These are phyloP conservation scores for Eulemur rufifrons DNA, from an alignment of 2,113 vertebrate genomes.

Conservation along the genomic window DNA sequence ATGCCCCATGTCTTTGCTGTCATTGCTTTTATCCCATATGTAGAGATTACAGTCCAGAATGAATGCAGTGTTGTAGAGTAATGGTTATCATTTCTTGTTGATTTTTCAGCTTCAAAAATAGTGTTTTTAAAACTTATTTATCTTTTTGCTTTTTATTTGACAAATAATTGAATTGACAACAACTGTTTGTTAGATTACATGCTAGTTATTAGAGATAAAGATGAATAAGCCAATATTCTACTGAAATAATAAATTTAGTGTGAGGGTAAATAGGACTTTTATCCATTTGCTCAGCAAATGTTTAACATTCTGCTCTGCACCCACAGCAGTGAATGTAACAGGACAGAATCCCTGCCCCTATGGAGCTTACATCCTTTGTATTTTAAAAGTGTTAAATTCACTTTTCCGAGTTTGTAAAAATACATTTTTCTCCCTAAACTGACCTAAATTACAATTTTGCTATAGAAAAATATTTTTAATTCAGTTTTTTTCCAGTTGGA, in stretches of 20 bases:
- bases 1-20: neutral
- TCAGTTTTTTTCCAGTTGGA: neutral
- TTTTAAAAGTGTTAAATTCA: constrained; percentile 43
- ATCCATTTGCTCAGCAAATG: constrained; percentile 19
- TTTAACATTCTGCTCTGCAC: constrained; percentile 28
- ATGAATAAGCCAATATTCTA: constrained; percentile 10
- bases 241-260: constrained; percentile 25
- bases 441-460: neutral
- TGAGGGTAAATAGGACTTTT: constrained; percentile 40
- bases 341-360: neutral
- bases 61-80: neutral
- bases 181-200: constrained; percentile 42
- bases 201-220: constrained; percentile 8
- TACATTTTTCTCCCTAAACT: neutral
- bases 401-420: constrained; percentile 39
- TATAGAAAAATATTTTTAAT: constrained; percentile 22
- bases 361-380: neutral
- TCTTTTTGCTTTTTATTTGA: constrained; percentile 20
- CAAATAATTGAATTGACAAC: constrained; percentile 14
- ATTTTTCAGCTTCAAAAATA: constrained; percentile 38
- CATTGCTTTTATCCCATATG: constrained; percentile 6
- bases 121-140: neutral
- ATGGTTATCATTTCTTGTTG: constrained; percentile 14
- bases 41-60: constrained; percentile 2
- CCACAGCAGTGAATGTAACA: neutral